Conservation (phyloP, 2,113 vertebrate genomes). For the Poeciliopsis prolifica region DNA sequence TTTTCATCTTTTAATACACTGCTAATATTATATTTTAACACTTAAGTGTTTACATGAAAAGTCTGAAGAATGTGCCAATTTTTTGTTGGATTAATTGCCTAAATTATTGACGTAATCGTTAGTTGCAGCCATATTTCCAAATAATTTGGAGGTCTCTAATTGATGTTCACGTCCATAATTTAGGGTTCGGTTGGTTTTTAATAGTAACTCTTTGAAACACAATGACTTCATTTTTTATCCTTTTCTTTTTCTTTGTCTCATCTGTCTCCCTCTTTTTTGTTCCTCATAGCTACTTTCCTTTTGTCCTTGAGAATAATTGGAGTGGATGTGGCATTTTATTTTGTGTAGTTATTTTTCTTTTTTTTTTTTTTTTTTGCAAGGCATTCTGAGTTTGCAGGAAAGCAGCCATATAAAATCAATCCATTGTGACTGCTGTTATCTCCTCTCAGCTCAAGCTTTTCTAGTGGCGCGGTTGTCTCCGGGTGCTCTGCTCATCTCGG, state of each 20-base stretch:
- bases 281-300: constrained; percentile 28
- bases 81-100: too few species aligned
- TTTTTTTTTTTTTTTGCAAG: constrained; percentile 58
- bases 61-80: too few species aligned
- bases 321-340: constrained; percentile 49
- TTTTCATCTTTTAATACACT: too few species aligned
- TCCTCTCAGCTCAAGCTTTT: constrained; percentile 35
- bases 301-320: constrained; percentile 59
- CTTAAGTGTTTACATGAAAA: too few species aligned
- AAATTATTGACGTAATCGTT: too few species aligned
- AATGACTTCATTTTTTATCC: constrained; percentile 9
- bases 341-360: constrained; percentile 17
- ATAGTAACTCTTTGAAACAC: neutral
- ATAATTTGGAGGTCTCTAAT: too few species aligned
- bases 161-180: too few species aligned
- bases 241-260: constrained; percentile 11
- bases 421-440: constrained; percentile 56
- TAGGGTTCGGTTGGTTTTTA: neutral
- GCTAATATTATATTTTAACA: too few species aligned
- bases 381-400: constrained; percentile 42
- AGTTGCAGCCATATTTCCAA: too few species aligned
- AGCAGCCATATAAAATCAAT: constrained; percentile 61
- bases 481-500: constrained; percentile 32
- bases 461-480: constrained; percentile 18
- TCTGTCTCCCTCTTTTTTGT: constrained; percentile 24